Evolutionary conservation across 2,113 vertebrate genomes (phyloP).

Genomic region (Platichthys stellatus): DNA sequence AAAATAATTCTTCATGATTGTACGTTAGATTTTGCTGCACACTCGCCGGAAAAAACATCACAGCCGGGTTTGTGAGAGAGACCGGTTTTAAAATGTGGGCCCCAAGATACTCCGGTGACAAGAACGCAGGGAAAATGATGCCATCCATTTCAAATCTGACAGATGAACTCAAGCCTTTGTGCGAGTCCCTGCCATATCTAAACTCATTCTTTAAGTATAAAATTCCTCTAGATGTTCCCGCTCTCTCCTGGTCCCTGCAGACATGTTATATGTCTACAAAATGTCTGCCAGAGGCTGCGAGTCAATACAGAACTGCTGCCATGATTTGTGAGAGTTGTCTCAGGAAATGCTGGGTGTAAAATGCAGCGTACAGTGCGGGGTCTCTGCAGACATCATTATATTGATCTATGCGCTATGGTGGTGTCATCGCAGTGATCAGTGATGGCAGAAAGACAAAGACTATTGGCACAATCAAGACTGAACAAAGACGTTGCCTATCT

Average conservation of each 20-base stretch:
- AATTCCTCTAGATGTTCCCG: conserved; percentile 30
- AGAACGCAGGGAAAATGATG: conserved; percentile 8
- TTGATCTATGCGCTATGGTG: conserved; percentile 56
- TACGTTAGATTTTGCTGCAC: conserved; percentile 1
- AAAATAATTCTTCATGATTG: conserved; percentile 27
- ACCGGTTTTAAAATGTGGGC: conserved; percentile 31
- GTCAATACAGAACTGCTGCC: conserved; percentile 47
- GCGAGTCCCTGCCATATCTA: conserved; percentile 30
- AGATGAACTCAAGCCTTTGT: conserved; percentile 29
- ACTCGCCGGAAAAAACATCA: conserved; percentile 15
- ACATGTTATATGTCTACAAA: conserved; percentile 45
- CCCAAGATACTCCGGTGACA: conserved; percentile 12
- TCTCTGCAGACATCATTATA: conserved; percentile 55
- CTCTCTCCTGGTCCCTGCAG: conserved; percentile 37
- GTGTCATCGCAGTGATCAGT: conserved; percentile 51
- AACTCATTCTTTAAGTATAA: conserved; percentile 48
- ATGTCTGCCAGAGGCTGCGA: conserved; percentile 46
- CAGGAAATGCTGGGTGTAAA: conserved; percentile 27
- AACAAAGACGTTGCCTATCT: conserved; percentile 46
- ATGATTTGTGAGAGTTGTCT: conserved; percentile 56
- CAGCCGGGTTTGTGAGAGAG: background rate
- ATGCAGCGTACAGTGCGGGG: conserved; percentile 18
- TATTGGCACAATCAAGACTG: conserved; percentile 45
- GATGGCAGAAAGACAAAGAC: conserved; percentile 55
- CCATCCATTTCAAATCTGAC: conserved; percentile 42